These are phyloP conservation scores for Sebastes reedi DNA, from an alignment of 2,797 vertebrate genomes.

Conservation along the genomic window DNA sequence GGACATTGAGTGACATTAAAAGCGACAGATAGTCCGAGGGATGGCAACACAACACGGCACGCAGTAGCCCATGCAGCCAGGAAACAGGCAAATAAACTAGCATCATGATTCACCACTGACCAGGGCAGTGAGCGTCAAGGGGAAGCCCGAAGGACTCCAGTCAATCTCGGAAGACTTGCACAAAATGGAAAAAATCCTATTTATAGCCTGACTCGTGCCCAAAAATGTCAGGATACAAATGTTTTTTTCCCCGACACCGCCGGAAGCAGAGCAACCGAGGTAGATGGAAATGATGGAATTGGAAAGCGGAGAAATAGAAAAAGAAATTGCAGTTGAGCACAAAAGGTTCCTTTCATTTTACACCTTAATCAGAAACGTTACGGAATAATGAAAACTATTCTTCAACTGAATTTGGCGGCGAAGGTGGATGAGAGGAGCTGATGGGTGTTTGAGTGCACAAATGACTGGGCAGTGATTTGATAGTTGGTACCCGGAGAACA, in stretches of 20 bases:
- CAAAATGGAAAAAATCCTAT: slow-evolving; percentile 63
- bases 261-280: slow-evolving; percentile 22
- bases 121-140: slow-evolving; percentile 42
- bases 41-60: slow-evolving; percentile 16
- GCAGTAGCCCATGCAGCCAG: slow-evolving; percentile 23
- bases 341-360: slow-evolving; percentile 3
- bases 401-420: background rate
- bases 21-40: slow-evolving; percentile 18
- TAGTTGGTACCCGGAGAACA: background rate
- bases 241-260: slow-evolving; percentile 29
- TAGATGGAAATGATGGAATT: slow-evolving; percentile 33
- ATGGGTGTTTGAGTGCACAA: background rate
- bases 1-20: slow-evolving; percentile 32
- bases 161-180: slow-evolving; percentile 59
- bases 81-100: slow-evolving; percentile 29
- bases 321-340: background rate
- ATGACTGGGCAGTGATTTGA: background rate
- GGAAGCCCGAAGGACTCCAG: slow-evolving; percentile 48
- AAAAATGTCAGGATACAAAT: slow-evolving; percentile 63
- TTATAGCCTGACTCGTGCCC: slow-evolving; percentile 49
- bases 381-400: background rate
- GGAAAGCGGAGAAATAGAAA: background rate
- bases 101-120: slow-evolving; percentile 54
- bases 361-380: background rate
- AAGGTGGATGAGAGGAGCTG: background rate